phyloP scores from a whole-genome alignment of 2,888 invertebrate genomes.

The Pteria penguin region DNA sequence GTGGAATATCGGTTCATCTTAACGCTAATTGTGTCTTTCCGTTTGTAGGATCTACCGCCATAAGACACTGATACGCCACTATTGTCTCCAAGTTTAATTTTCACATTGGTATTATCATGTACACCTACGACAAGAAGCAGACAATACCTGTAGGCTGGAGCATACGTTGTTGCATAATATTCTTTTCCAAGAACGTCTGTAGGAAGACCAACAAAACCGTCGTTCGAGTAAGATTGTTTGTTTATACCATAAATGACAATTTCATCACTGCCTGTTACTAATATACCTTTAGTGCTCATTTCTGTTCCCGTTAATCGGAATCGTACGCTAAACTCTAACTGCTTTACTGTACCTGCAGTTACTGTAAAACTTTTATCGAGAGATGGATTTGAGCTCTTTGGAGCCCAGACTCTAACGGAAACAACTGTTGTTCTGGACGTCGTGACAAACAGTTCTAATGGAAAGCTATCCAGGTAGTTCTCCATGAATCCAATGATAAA shows the following conservation, averaged over 20 bases:
- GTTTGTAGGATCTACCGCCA: constrained; percentile 31
- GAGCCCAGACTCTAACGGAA: constrained; percentile 44
- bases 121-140: constrained; percentile 45
- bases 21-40: constrained; percentile 15
- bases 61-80: constrained; percentile 33
- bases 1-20: constrained; percentile 47
- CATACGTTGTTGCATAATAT: constrained; percentile 53
- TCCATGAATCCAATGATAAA: constrained; percentile 35
- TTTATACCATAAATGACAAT: constrained; percentile 57
- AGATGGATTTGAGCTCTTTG: constrained; percentile 24
- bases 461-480: background rate
- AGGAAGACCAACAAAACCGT: constrained; percentile 58
- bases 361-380: constrained; percentile 46
- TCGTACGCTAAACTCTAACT: constrained; percentile 37
- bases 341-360: constrained; percentile 50
- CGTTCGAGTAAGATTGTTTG: constrained; percentile 54
- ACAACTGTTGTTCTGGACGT: constrained; percentile 40
- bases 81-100: constrained; percentile 36
- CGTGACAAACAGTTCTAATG: constrained; percentile 44
- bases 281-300: constrained; percentile 47
- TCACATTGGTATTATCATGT: constrained; percentile 44
- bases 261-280: constrained; percentile 52
- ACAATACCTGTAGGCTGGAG: constrained; percentile 31
- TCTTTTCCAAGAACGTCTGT: constrained; percentile 53
- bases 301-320: constrained; percentile 48